These are phyloP conservation scores for Bombus cullumanus DNA, from an alignment of 1,140 invertebrate species.

Conservation along the genomic window DNA sequence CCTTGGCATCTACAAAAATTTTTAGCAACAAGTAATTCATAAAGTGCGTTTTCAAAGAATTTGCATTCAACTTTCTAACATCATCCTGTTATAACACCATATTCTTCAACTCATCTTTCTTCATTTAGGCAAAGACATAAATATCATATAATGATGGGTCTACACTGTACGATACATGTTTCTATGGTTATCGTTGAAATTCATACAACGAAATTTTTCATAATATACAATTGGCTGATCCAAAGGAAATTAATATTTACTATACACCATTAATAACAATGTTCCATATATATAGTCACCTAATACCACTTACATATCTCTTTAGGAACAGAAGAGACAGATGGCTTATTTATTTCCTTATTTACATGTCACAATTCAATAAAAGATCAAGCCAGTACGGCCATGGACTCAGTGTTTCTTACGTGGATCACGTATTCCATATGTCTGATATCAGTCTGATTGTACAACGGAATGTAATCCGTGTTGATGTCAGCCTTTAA, in stretches of 20 bases:
- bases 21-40: no score
- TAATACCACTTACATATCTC: not conserved
- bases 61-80: no score
- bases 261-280: not conserved
- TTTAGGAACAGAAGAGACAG: not conserved
- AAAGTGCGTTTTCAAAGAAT: no score
- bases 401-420: not conserved
- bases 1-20: no score
- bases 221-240: not conserved
- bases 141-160: no score
- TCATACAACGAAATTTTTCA: no score
- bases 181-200: no score
- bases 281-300: not conserved
- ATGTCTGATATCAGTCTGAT: not conserved
- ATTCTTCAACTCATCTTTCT: no score
- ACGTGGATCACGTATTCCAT: not conserved
- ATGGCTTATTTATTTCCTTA: not conserved
- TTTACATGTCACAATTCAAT: not conserved
- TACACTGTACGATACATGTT: no score
- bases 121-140: no score
- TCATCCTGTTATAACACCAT: no score
- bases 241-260: not conserved
- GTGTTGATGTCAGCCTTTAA: not conserved
- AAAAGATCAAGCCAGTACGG: not conserved
- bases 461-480: slow-evolving; percentile 11